Conservation (phyloP, 1,140 invertebrate species). For the Samia ricini region DNA sequence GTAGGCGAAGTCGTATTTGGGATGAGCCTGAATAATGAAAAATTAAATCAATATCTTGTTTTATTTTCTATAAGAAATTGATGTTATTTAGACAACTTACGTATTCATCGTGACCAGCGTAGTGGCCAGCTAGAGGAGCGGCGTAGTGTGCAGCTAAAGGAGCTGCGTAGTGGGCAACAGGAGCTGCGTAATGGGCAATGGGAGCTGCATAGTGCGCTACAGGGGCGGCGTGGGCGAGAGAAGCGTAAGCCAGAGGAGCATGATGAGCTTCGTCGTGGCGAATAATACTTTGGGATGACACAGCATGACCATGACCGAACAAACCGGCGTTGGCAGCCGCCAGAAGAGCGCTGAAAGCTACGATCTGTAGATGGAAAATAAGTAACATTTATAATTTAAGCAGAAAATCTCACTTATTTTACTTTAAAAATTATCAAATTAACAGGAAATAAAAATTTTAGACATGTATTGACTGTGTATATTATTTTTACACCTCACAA, state of each 20-base stretch:
- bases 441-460: neutral
- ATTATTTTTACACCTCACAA: too few relatives aligned
- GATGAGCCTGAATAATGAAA: slow-evolving; percentile 38
- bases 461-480: too few relatives aligned
- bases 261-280: slow-evolving; percentile 32
- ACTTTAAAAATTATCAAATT: neutral
- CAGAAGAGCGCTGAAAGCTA: slow-evolving; percentile 33
- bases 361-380: slow-evolving; percentile 25
- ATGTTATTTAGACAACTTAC: slow-evolving; percentile 1
- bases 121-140: slow-evolving; percentile 12
- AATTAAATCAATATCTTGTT: neutral
- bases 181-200: slow-evolving; percentile 22
- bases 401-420: neutral
- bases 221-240: slow-evolving; percentile 4
- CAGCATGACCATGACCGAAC: slow-evolving; percentile 32
- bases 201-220: slow-evolving; percentile 31
- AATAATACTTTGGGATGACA: slow-evolving; percentile 53
- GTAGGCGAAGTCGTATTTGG: slow-evolving; percentile 76
- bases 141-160: slow-evolving; percentile 17
- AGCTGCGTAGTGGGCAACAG: slow-evolving; percentile 20
- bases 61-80: neutral
- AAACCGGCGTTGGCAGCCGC: slow-evolving; percentile 27
- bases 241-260: neutral
- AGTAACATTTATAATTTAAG: neutral
- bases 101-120: slow-evolving; percentile 15